Conservation (phyloP, 2,797 vertebrate species). For the Eulemur rubriventer region DNA sequence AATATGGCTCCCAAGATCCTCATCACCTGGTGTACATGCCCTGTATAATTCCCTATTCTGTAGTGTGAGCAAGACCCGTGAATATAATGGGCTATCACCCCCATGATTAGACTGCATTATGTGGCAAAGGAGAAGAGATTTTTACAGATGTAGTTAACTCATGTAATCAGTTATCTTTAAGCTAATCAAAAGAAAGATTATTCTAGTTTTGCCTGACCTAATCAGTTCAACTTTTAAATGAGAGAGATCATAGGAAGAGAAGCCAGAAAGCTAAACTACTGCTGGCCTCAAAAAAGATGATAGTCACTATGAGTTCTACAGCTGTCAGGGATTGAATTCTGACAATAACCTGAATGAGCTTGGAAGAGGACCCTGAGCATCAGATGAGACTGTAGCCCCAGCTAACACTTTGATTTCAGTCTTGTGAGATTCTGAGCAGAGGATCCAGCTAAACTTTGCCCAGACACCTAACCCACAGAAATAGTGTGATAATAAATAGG, state of each 20-base stretch:
- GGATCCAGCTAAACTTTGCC: neutral
- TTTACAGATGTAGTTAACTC: neutral
- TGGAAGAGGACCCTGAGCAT: neutral
- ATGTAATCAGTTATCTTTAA: neutral
- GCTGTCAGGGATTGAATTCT: neutral
- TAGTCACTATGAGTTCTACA: neutral
- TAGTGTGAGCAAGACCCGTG: neutral
- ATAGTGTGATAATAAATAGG: neutral
- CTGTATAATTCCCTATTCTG: neutral
- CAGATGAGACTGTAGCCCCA: neutral
- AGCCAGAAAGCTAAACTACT: neutral
- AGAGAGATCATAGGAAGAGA: neutral
- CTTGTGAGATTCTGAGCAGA: neutral
- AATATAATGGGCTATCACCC: neutral
- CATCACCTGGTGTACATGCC: neutral
- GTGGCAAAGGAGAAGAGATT: neutral
- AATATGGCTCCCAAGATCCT: neutral
- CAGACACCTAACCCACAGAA: neutral
- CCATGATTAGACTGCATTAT: neutral
- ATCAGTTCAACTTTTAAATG: conserved; percentile 32
- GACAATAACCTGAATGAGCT: neutral
- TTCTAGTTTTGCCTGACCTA: neutral
- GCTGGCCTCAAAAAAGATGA: neutral
- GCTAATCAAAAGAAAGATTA: neutral
- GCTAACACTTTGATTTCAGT: neutral